phyloP scores from a whole-genome alignment of 2,797 vertebrate species.

The Enteromius treurensis region DNA sequence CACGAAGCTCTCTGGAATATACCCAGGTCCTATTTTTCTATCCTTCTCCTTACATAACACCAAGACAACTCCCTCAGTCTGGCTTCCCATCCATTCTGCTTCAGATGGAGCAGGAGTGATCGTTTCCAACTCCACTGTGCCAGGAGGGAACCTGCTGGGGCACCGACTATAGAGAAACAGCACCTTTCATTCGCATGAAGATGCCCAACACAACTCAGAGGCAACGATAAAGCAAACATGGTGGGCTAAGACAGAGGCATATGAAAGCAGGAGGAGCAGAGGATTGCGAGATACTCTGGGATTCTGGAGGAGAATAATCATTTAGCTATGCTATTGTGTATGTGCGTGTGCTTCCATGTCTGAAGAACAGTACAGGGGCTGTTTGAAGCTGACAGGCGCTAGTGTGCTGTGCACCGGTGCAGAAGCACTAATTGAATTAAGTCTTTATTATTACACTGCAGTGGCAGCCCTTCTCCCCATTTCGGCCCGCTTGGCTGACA shows the following conservation, averaged over 20 bases:
- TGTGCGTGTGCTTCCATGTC: slow-evolving; percentile 42
- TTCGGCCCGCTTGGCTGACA: slow-evolving; percentile 80
- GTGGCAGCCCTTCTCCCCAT: slow-evolving; percentile 79
- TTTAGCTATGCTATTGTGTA: slow-evolving; percentile 22
- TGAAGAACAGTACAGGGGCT: slow-evolving; percentile 39
- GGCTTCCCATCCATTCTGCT: slow-evolving; percentile 60
- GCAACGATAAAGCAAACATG: neutral
- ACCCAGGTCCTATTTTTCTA: slow-evolving; percentile 80
- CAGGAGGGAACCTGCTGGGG: slow-evolving; percentile 48
- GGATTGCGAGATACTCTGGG: neutral
- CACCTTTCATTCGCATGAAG: slow-evolving; percentile 51
- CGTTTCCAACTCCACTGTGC: slow-evolving; percentile 51
- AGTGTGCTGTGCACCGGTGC: slow-evolving; percentile 71
- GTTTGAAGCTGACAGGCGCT: slow-evolving; percentile 58
- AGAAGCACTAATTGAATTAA: slow-evolving; percentile 86
- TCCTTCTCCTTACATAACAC: slow-evolving; percentile 76
- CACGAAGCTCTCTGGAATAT: slow-evolving; percentile 74
- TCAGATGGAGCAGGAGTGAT: slow-evolving; percentile 47
- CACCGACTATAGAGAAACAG: slow-evolving; percentile 33
- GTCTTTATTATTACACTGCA: slow-evolving; percentile 84
- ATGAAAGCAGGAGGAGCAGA: neutral
- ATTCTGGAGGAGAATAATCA: neutral
- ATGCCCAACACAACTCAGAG: neutral
- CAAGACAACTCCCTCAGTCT: slow-evolving; percentile 55
- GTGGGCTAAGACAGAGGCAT: slow-evolving; percentile 37